Evolutionary conservation across 1,140 invertebrate species (phyloP), one percentile per base, ranked within the genome.

Genomic region (Zaprionus nigranus): DNA sequence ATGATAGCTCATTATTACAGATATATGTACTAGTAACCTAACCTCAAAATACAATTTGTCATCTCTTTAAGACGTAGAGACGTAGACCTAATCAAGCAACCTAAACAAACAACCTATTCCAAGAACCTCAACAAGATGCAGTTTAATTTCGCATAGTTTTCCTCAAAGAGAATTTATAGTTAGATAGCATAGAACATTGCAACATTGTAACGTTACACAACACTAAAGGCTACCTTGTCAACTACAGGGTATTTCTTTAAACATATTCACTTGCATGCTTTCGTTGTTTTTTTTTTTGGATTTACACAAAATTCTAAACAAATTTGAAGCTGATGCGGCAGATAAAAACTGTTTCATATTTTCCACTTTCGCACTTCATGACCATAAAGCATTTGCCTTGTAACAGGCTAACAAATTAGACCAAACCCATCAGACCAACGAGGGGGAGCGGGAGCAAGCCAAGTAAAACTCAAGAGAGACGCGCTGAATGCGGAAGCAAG

Each of bases 291-390:
- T 9, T 66, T 30, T 69, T 34, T 20, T 26, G 7, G 49, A 20
- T 38, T n/a, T 58, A 13, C 15, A 56, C 20, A 68, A 59, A 40
- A 26, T 70, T 58, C 12, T n/a, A 51, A 30, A 51, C n/a, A 65
- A 65, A 65, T 59, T 56, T 60, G 24, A 74, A 69, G 58, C 72
- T 86, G 82, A 70, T 82, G 68, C 54, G 54, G 61, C n/a, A 73
- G 62, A 77, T 43, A 67, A 87, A 86, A 80, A 79, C 65, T 53
- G 70, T 71, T 78, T 83, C 85, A 90, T 84, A 90, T 84, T 88
- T 88, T 85, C 81, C 85, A 90, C 75, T 81, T 90, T 88, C 85
- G 75, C 85, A 88, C 85, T 90, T 90, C 85, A 88, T 88, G 81
- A 88, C 85, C 72, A 90, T 90, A 88, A 88, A 88, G 61, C 85